Percentiles rank a stretch among this genome's conserved stretches.
These are phyloP conservation scores for Eciton burchellii DNA, from an alignment of 1,140 invertebrate species.

Conservation along the genomic window DNA sequence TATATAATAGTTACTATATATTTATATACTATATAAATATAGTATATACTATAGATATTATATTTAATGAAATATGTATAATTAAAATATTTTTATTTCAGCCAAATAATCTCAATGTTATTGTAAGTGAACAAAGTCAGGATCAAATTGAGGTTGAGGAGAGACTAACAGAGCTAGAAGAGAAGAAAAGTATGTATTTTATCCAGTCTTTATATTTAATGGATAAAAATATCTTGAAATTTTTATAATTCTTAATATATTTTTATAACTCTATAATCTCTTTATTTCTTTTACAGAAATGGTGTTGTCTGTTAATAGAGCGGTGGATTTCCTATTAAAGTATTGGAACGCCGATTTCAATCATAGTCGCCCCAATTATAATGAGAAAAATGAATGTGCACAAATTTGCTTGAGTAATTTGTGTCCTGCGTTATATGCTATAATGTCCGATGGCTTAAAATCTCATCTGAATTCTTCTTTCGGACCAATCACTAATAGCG, in stretches of 20 bases:
- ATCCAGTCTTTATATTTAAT: neutral
- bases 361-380: constrained; percentile 76
- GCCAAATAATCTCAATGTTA: constrained; percentile 65
- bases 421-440: constrained; percentile 93
- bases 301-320: constrained; percentile 88
- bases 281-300: constrained; percentile 85
- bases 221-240: neutral
- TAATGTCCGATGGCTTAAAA: constrained; percentile 93
- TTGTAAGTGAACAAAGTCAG: constrained; percentile 66
- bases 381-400: constrained; percentile 86
- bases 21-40: too few species aligned
- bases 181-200: constrained; percentile 78
- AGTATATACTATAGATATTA: too few species aligned
- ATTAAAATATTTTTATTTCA: constrained; percentile 48
- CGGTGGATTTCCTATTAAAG: constrained; percentile 88
- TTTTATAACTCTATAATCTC: neutral
- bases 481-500: constrained; percentile 94
- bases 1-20: too few species aligned
- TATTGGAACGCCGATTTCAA: constrained; percentile 81
- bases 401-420: constrained; percentile 90
- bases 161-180: constrained; percentile 77
- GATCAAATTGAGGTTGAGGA: constrained; percentile 71
- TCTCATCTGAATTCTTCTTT: constrained; percentile 93
- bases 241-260: neutral
- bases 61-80: too few species aligned